Conservation (phyloP, 2,113 vertebrate genomes). For the Alectura lathami region DNA sequence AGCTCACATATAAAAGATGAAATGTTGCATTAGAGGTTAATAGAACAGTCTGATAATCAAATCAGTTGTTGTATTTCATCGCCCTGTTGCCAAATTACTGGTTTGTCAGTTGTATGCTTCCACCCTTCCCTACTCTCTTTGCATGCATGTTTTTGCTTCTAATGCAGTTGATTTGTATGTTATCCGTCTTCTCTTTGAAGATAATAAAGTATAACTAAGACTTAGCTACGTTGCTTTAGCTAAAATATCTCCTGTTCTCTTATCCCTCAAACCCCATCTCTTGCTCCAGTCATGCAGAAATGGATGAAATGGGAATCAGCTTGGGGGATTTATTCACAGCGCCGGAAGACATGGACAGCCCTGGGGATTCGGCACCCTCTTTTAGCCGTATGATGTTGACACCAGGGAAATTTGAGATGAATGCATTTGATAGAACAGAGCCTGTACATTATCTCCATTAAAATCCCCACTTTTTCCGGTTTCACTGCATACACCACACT, state of each 20-base stretch:
- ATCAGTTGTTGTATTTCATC: background rate
- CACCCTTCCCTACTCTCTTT: background rate
- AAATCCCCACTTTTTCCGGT: conserved; percentile 9
- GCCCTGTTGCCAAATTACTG: conserved; percentile 1
- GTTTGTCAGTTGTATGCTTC: background rate
- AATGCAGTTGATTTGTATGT: background rate
- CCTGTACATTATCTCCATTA: background rate
- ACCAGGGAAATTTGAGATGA: conserved; percentile 26
- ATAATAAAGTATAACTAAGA: conserved; percentile 17
- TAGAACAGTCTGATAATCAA: conserved; percentile 37
- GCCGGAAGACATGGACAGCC: background rate
- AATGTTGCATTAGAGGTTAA: conserved; percentile 40
- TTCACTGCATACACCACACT: background rate
- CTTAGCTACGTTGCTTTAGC: background rate
- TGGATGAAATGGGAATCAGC: conserved; percentile 18
- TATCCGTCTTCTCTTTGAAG: conserved; percentile 10
- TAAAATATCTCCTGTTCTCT: conserved; percentile 1
- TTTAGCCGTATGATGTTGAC: background rate
- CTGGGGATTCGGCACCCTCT: background rate
- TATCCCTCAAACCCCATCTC: background rate
- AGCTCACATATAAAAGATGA: conserved; percentile 44
- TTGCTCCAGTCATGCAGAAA: conserved; percentile 43
- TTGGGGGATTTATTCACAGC: conserved; percentile 16
- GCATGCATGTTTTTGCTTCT: background rate
- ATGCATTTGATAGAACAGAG: background rate